Conservation (phyloP, 1,140 invertebrate genomes). For the Zaprionus vittiger region DNA sequence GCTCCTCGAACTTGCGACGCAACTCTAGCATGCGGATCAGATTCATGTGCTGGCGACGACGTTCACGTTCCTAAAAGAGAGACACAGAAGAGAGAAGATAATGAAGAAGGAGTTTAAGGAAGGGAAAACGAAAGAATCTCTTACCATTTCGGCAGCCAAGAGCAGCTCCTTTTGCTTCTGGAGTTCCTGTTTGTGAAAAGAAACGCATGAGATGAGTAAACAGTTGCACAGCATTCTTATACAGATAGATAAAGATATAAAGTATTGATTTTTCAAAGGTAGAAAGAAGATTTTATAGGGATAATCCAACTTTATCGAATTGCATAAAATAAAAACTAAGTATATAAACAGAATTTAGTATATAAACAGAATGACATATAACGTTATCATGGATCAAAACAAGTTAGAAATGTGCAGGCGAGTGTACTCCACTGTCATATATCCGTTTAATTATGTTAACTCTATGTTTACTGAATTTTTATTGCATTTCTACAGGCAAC, state of each 20-base stretch:
- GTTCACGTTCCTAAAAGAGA: constrained; percentile 91
- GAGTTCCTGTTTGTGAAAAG: constrained; percentile 89
- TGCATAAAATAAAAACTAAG: not conserved
- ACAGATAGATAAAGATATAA: not conserved
- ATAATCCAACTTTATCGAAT: not conserved
- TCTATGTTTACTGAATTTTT: too few species aligned
- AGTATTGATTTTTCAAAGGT: not conserved
- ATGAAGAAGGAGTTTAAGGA: not conserved
- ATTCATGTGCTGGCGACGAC: constrained; percentile 94
- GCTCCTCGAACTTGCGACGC: constrained; percentile 93
- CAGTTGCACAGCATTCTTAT: not conserved
- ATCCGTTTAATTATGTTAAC: too few species aligned
- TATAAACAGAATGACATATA: too few species aligned
- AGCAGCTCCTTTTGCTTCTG: constrained; percentile 93
- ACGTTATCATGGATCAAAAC: too few species aligned
- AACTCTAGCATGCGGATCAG: constrained; percentile 94
- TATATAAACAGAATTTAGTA: not conserved
- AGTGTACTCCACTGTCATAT: too few species aligned
- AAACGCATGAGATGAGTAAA: constrained; percentile 85
- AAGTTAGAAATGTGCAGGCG: not conserved
- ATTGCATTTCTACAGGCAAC: too few species aligned
- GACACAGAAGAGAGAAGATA: not conserved
- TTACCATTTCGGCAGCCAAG: constrained; percentile 93
- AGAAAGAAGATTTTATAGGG: not conserved
- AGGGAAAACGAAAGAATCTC: constrained; percentile 48